Conservation (phyloP, 2,888 invertebrate genomes). For the Blomia tropicalis region DNA sequence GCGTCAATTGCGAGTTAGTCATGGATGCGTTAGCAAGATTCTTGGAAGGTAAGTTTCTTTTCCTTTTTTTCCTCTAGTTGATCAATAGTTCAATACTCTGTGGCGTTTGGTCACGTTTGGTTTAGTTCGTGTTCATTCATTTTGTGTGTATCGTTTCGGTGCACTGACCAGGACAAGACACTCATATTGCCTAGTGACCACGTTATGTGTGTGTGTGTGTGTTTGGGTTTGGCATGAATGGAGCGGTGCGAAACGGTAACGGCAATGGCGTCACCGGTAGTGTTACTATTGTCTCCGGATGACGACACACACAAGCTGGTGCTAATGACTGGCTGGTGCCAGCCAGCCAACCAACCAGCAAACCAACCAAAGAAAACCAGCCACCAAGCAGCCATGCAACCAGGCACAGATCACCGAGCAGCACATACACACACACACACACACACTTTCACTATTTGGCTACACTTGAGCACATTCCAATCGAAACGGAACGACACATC, state of each 20-base stretch:
- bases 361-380: too few relatives aligned
- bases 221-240: too few relatives aligned
- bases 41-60: constrained; percentile 38
- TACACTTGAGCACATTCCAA: constrained; percentile 21
- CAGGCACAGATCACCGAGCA: constrained; percentile 9
- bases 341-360: too few relatives aligned
- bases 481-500: constrained; percentile 23
- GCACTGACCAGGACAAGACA: background rate
- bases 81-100: background rate
- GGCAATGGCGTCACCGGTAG: constrained; percentile 45
- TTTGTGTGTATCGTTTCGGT: background rate
- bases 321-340: constrained; percentile 10
- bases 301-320: constrained; percentile 15
- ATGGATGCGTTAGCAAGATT: constrained; percentile 45
- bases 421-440: background rate
- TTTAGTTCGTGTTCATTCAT: background rate
- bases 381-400: too few relatives aligned
- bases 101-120: background rate
- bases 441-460: background rate
- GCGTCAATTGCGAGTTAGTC: constrained; percentile 43
- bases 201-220: background rate
- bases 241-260: constrained; percentile 44
- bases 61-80: background rate
- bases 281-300: constrained; percentile 32
- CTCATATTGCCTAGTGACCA: constrained; percentile 7